A percentile compares a stretch with the other conserved stretches of the same genome.
phyloP scores from a whole-genome alignment of 2,113 vertebrate species.

The Heliornis fulica region DNA sequence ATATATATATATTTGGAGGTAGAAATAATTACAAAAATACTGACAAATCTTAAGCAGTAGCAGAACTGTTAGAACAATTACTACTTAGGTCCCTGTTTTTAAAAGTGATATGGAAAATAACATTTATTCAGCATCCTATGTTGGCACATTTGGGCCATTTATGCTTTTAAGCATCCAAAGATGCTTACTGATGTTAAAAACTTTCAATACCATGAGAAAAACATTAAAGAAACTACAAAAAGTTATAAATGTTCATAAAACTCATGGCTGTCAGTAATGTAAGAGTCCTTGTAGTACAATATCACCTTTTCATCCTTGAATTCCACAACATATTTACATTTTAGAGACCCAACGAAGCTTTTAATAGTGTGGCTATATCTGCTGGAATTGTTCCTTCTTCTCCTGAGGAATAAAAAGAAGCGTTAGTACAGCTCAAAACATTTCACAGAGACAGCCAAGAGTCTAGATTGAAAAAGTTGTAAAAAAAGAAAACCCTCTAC shows the following conservation, averaged over 20 bases:
- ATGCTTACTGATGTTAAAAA: constrained; percentile 63
- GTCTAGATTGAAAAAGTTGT: not conserved
- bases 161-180: constrained; percentile 53
- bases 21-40: constrained; percentile 87
- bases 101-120: constrained; percentile 72
- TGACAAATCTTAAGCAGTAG: constrained; percentile 77
- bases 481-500: not conserved
- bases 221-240: constrained; percentile 70
- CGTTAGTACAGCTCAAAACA: not conserved
- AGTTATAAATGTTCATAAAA: constrained; percentile 73
- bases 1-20: constrained; percentile 77
- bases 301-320: constrained; percentile 35
- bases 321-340: not conserved
- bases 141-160: constrained; percentile 51
- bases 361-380: constrained; percentile 93
- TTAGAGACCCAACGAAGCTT: constrained; percentile 92
- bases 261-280: constrained; percentile 47
- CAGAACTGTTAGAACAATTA: constrained; percentile 73
- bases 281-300: constrained; percentile 62
- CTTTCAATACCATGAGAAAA: constrained; percentile 63
- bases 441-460: not conserved
- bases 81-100: constrained; percentile 70
- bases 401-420: constrained; percentile 69
- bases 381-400: constrained; percentile 85
- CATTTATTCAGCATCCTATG: constrained; percentile 55